phyloP scores from a whole-genome alignment of 2,888 invertebrate species.

The Allygus modestus region DNA sequence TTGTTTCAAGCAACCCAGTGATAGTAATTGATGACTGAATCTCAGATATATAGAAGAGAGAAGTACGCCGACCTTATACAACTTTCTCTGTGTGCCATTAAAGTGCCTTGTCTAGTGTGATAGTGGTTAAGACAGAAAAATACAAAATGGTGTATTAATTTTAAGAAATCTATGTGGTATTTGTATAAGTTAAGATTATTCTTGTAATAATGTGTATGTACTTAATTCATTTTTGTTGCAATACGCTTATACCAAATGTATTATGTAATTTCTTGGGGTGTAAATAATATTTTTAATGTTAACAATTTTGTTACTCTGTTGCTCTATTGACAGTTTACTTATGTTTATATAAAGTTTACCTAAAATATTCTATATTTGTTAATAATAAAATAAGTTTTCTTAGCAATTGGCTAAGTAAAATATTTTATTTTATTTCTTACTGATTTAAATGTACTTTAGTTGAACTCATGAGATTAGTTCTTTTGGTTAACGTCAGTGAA shows the following conservation, averaged over 20 bases:
- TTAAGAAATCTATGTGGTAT: no score
- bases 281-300: neutral
- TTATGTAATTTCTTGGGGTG: neutral
- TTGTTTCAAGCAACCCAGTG: neutral
- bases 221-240: neutral
- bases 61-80: no score
- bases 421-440: no score
- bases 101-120: no score
- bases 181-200: no score
- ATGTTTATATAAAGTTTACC: neutral
- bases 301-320: neutral
- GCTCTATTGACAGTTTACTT: neutral
- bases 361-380: neutral
- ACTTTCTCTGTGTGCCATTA: neutral
- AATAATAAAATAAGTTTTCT: neutral
- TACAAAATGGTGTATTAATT: no score
- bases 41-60: neutral
- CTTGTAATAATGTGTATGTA: neutral
- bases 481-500: no score
- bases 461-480: no score
- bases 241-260: conserved; percentile 1
- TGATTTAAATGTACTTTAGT: no score
- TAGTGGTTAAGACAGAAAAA: no score
- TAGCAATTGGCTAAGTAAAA: no score
- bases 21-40: conserved; percentile 21